Percentiles rank a stretch among this genome's conserved stretches.
These are phyloP conservation scores for Heterodera schachtii DNA, from an alignment of 1,140 invertebrate species.

Conservation along the genomic window DNA sequence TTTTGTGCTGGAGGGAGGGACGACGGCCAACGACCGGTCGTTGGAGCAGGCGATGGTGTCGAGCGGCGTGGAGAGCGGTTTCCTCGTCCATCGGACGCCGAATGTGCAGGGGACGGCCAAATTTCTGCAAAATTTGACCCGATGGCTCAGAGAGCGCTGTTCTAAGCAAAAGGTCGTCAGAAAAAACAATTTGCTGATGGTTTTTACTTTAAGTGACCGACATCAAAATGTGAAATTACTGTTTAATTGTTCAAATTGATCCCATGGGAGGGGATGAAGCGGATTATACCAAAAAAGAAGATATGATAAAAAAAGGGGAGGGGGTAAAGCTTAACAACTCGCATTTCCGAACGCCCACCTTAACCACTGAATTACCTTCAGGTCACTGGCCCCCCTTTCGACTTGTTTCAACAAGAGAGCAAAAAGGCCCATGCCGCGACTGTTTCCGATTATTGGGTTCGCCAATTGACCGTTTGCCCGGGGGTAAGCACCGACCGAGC, in stretches of 20 bases:
- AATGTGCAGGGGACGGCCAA: constrained; percentile 52
- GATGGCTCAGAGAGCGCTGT: constrained; percentile 35
- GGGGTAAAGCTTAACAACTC: too few relatives aligned
- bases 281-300: neutral
- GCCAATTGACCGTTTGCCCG: constrained; percentile 56
- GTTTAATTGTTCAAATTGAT: too few relatives aligned
- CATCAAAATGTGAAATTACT: too few relatives aligned
- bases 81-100: constrained; percentile 53
- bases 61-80: constrained; percentile 46
- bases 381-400: constrained; percentile 50
- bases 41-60: constrained; percentile 57
- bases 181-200: neutral
- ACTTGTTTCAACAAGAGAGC: constrained; percentile 48
- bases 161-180: constrained; percentile 11
- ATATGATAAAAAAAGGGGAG: too few relatives aligned
- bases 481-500: constrained; percentile 49
- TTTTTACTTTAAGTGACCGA: too few relatives aligned
- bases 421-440: constrained; percentile 44
- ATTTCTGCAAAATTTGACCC: constrained; percentile 47
- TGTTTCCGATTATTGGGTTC: constrained; percentile 49
- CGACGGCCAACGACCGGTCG: constrained; percentile 29
- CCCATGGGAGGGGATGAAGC: too few relatives aligned
- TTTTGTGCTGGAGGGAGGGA: constrained; percentile 46
- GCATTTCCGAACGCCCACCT: too few relatives aligned
- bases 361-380: constrained; percentile 33